Evolutionary conservation across 2,113 vertebrate genomes (phyloP), one percentile per base, ranked within the genome.

Genomic region (Promerops cafer): DNA sequence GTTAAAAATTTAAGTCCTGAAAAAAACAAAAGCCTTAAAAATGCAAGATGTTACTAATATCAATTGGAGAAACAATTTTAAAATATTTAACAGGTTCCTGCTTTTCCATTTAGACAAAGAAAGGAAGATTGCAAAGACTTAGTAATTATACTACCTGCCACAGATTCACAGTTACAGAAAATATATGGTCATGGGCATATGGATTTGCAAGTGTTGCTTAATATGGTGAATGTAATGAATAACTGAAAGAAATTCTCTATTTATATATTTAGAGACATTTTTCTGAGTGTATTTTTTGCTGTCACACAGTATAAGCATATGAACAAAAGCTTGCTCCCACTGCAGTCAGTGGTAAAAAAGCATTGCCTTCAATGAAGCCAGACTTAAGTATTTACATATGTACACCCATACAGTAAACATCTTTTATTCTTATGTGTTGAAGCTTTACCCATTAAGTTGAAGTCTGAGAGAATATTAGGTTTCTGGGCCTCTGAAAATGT

Each of bases 1-100:
- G 65, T 97, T 97, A 96, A 97, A 96, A 91, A 95, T 94, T 94
- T 92, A 96, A 95, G 56, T 85, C 70, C 74, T 87, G 40, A 39
- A 81, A 93, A 93, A 96, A 96, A 89, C 65, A 93, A 93, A 95
- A 91, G 68, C 90, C 70, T 96, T 91, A 68, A 80, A 95, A 94
- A 94, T 91, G 85, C 85, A 96, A 80, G 84, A 89, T 52, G 57
- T 78, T 92, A 64, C 69, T 81, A 79, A 83, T 88, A 88, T 60
- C 91, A 91, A 64, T 64, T 53, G 90, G 28, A 90, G 54, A 96
- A 89, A 69, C 33, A 93, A 65, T 44, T 93, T 71, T 64, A 92
- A 94, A 85, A 91, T 82, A 92, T 94, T 94, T 78, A 92, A 93
- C 40, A 94, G 54, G 40, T 53, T 84, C 60, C 74, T 76, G 35